Evolutionary conservation across 2,797 vertebrate genomes (phyloP).

Genomic region (Sandelia bainsii): DNA sequence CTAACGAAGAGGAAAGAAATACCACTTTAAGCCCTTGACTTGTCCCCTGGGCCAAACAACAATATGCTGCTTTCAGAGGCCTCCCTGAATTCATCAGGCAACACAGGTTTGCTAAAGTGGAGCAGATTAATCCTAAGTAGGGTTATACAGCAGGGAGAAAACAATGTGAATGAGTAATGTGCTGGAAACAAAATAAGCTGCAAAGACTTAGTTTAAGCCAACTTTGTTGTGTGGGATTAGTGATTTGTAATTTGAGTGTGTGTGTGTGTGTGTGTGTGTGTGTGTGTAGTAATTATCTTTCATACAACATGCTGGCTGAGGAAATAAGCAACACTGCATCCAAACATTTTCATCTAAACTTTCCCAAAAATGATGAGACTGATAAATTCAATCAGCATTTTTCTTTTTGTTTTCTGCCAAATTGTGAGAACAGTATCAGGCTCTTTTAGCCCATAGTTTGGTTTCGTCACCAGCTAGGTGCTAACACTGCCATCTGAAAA

Average conservation of each 20-base stretch:
- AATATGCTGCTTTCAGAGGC: constrained; percentile 51
- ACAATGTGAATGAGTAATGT: constrained; percentile 36
- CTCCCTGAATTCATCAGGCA: constrained; percentile 55
- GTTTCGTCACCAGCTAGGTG: background rate
- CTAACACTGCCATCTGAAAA: background rate
- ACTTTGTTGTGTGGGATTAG: constrained; percentile 28
- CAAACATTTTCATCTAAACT: too few species aligned
- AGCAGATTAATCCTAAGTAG: constrained; percentile 54
- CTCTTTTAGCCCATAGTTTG: too few species aligned
- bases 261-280: too few species aligned
- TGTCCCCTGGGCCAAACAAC: constrained; percentile 45
- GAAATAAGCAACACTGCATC: background rate
- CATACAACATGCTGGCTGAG: constrained; percentile 8
- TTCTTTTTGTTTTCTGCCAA: too few species aligned
- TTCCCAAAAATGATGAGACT: background rate
- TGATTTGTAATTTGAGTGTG: constrained; percentile 18
- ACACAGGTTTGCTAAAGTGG: constrained; percentile 49
- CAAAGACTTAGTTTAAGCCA: constrained; percentile 42
- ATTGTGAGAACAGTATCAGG: too few species aligned
- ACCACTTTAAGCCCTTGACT: constrained; percentile 53
- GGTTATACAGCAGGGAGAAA: constrained; percentile 25
- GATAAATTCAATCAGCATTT: too few species aligned
- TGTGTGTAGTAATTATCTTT: background rate
- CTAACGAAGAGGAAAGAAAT: constrained; percentile 40
- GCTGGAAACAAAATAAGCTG: constrained; percentile 40